Conservation (phyloP, 2,113 vertebrate species). For the Acanthochromis polyacanthus region DNA sequence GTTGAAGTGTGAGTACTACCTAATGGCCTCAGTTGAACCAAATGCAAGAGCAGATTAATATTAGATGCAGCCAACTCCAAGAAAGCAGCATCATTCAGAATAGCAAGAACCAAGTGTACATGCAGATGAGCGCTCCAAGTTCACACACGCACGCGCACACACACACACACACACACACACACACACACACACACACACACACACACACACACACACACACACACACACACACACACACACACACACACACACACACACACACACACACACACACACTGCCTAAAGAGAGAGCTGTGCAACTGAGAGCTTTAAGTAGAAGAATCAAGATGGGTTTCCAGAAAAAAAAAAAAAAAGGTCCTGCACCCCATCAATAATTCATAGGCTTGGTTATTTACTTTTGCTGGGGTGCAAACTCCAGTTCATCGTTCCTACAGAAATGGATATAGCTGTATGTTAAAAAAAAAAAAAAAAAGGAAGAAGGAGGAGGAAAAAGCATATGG, state of each 20-base stretch:
- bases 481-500: conserved; percentile 9
- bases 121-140: conserved; percentile 37
- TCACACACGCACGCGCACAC: conserved; percentile 28
- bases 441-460: conserved; percentile 37
- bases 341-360: conserved; percentile 56
- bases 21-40: conserved; percentile 5
- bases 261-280: conserved; percentile 17
- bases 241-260: neutral
- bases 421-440: conserved; percentile 60
- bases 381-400: conserved; percentile 75
- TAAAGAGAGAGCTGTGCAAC: conserved; percentile 38
- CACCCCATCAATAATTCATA: conserved; percentile 78
- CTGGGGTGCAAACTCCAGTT: conserved; percentile 59
- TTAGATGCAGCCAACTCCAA: conserved; percentile 38
- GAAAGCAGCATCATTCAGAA: conserved; percentile 49
- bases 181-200: conserved; percentile 7
- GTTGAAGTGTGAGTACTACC: neutral
- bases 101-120: conserved; percentile 29
- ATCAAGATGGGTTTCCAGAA: conserved; percentile 61
- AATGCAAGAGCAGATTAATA: conserved; percentile 30
- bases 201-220: conserved; percentile 15
- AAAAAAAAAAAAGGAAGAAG: conserved; percentile 20
- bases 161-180: conserved; percentile 9
- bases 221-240: conserved; percentile 18
- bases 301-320: conserved; percentile 59